A percentile compares a stretch with the other conserved stretches of the same genome.
Conservation (phyloP, 2,888 invertebrate genomes). For the Torymus texanus region DNA sequence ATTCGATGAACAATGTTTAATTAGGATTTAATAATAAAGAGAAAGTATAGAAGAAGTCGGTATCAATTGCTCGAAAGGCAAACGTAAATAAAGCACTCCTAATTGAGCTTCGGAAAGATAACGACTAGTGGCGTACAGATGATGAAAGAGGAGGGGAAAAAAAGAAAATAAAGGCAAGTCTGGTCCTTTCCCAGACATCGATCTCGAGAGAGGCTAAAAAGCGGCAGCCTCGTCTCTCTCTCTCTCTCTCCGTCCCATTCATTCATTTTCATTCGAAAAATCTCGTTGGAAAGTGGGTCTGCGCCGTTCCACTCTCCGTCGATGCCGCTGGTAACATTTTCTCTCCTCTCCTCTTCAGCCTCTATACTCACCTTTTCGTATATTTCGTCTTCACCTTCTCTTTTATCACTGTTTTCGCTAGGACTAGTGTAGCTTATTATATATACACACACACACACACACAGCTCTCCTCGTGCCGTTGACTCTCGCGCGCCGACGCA, state of each 20-base stretch:
- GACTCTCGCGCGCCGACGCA: background rate
- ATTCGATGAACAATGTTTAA: no score
- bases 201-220: no score
- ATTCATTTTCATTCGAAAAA: constrained; percentile 52
- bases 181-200: constrained; percentile 3
- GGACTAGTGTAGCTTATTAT: no score
- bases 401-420: background rate
- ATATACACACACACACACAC: no score
- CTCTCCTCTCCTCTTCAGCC: no score
- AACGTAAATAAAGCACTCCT: no score
- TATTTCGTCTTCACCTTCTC: background rate
- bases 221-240: background rate
- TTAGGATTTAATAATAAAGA: no score
- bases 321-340: background rate
- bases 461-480: background rate
- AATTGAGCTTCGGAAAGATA: no score
- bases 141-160: background rate
- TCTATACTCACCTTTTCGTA: background rate
- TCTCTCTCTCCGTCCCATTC: constrained; percentile 26
- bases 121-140: no score
- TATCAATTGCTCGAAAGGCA: no score
- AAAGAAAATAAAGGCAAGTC: background rate
- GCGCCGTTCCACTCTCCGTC: constrained; percentile 43
- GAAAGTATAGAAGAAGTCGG: no score
- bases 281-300: constrained; percentile 57